Percentiles rank a stretch among this genome's conserved stretches.
These are phyloP conservation scores for Maylandia zebra DNA, from an alignment of 2,113 vertebrate genomes.

Conservation along the genomic window DNA sequence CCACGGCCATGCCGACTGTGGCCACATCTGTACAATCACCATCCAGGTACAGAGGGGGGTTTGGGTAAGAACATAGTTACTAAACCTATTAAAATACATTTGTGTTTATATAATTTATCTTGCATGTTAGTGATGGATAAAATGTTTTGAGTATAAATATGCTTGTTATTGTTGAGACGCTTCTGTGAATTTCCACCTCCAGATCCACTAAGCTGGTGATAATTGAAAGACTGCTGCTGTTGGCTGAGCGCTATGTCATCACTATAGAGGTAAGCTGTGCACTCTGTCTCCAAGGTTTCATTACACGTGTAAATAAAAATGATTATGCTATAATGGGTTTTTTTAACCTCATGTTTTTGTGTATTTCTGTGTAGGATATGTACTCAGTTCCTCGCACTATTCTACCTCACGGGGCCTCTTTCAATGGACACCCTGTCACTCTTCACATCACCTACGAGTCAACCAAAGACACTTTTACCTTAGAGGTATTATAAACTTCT, in stretches of 20 bases:
- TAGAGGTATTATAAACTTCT: constrained; percentile 77
- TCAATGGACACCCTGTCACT: constrained; percentile 93
- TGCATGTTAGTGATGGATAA: neutral
- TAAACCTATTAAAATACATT: neutral
- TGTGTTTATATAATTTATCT: neutral
- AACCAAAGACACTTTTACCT: constrained; percentile 96
- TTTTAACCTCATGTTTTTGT: neutral
- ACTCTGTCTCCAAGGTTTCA: neutral
- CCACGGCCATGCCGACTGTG: constrained; percentile 96
- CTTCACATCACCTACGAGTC: constrained; percentile 94
- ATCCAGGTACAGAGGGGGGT: constrained; percentile 81
- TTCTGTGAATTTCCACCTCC: neutral
- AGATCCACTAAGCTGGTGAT: constrained; percentile 98
- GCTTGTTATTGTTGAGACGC: neutral
- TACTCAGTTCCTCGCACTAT: constrained; percentile 98
- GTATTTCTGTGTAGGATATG: constrained; percentile 76
- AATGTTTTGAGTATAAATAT: neutral
- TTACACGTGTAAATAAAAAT: neutral
- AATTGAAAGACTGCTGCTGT: constrained; percentile 91
- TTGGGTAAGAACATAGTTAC: constrained; percentile 47
- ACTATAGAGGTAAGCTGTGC: constrained; percentile 86
- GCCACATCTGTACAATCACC: constrained; percentile 98
- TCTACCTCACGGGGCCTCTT: constrained; percentile 99
- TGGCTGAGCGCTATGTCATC: constrained; percentile 97
- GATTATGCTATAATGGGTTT: fast-evolving